Conservation (phyloP, 2,888 invertebrate genomes). For the Argyra leucocephala region DNA sequence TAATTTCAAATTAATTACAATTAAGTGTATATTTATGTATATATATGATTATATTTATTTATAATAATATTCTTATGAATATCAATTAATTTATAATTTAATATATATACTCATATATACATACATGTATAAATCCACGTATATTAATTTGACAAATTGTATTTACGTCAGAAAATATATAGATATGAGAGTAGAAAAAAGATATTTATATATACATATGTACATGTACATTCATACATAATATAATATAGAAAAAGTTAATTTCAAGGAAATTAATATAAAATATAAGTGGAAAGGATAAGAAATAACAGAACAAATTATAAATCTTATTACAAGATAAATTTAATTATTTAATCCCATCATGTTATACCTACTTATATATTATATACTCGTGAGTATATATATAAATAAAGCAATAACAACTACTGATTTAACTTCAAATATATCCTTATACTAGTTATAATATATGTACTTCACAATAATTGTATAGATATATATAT, state of each 20-base stretch:
- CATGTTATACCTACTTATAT: not conserved
- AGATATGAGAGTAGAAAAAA: not conserved
- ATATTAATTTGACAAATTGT: not conserved
- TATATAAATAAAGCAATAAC: too few species aligned
- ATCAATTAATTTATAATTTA: not conserved
- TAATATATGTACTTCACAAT: too few species aligned
- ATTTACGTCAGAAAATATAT: not conserved
- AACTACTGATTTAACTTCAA: too few species aligned
- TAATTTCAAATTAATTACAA: too few species aligned
- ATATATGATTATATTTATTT: too few species aligned
- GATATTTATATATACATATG: not conserved
- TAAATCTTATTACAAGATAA: not conserved
- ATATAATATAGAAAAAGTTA: not conserved
- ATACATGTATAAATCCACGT: not conserved
- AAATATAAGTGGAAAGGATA: not conserved
- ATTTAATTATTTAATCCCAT: not conserved
- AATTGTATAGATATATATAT: too few species aligned
- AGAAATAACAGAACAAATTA: not conserved
- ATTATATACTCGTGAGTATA: not conserved
- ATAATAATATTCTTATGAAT: too few species aligned
- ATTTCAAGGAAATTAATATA: constrained; percentile 1
- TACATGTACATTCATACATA: not conserved
- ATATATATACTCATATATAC: not conserved
- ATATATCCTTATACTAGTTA: too few species aligned
- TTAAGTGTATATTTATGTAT: too few species aligned